These are phyloP conservation scores for Campaea margaritaria DNA, from an alignment of 2,888 invertebrate genomes.

Conservation along the genomic window DNA sequence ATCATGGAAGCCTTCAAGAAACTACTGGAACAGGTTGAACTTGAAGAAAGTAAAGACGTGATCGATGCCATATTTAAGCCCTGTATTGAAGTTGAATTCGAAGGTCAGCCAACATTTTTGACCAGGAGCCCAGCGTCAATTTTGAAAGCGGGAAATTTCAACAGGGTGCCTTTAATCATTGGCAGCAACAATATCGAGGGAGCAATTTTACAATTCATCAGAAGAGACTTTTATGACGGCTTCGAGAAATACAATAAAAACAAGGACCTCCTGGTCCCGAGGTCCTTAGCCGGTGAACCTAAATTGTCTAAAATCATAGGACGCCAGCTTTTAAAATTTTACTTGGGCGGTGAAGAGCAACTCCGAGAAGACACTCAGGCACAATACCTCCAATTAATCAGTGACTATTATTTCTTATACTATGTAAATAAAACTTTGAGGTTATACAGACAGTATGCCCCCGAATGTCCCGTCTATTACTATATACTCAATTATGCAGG, in stretches of 20 bases:
- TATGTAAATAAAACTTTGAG: slow-evolving; percentile 72
- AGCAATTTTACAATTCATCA: slow-evolving; percentile 58
- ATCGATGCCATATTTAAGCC: slow-evolving; percentile 72
- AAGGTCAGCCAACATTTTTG: slow-evolving; percentile 74
- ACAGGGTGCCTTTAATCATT: slow-evolving; percentile 77
- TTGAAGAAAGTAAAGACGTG: slow-evolving; percentile 46
- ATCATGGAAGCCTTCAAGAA: slow-evolving; percentile 59
- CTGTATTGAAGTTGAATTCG: slow-evolving; percentile 74
- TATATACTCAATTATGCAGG: slow-evolving; percentile 71
- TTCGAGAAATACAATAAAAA: slow-evolving; percentile 69
- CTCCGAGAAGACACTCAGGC: slow-evolving; percentile 64
- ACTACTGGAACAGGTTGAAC: slow-evolving; percentile 37
- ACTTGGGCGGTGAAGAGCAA: slow-evolving; percentile 64
- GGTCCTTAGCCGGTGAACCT: slow-evolving; percentile 58
- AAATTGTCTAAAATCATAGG: slow-evolving; percentile 62
- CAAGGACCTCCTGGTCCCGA: slow-evolving; percentile 65
- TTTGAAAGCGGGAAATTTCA: slow-evolving; percentile 71
- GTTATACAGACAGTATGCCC: slow-evolving; percentile 63
- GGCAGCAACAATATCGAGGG: slow-evolving; percentile 75
- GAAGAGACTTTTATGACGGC: slow-evolving; percentile 61
- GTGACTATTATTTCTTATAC: slow-evolving; percentile 75
- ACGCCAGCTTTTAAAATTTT: slow-evolving; percentile 68
- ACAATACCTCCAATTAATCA: slow-evolving; percentile 72
- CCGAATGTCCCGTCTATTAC: slow-evolving; percentile 70
- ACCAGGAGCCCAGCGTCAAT: slow-evolving; percentile 69